A percentile compares a stretch with the other conserved stretches of the same genome.
These are phyloP conservation scores for Hymenopus coronatus DNA, from an alignment of 2,888 invertebrate species.

Conservation along the genomic window DNA sequence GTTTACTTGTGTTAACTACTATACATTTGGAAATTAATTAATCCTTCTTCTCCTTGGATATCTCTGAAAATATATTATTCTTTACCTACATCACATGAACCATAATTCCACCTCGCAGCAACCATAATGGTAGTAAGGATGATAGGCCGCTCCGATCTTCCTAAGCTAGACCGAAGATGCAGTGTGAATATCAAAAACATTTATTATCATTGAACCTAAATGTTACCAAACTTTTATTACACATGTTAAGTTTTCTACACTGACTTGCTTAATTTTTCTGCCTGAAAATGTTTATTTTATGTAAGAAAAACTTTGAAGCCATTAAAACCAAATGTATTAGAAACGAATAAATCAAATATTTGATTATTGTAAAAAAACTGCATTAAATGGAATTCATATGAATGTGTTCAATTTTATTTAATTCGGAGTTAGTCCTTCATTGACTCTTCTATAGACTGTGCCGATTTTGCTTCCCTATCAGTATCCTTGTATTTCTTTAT, in stretches of 20 bases:
- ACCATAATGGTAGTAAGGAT: no score
- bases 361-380: background rate
- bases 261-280: background rate
- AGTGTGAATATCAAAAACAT: background rate
- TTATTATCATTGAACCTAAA: background rate
- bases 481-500: slow-evolving; percentile 74
- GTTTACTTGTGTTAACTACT: no score
- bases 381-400: background rate
- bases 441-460: slow-evolving; percentile 54
- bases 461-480: slow-evolving; percentile 53
- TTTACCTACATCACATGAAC: no score
- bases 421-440: slow-evolving; percentile 48
- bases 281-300: background rate
- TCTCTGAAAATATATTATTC: no score
- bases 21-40: no score
- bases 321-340: background rate
- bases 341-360: background rate
- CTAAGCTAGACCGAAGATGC: no score
- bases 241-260: background rate
- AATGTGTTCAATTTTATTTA: background rate
- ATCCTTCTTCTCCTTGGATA: no score
- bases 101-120: no score
- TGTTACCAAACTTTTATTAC: background rate
- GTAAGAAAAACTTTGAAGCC: background rate
- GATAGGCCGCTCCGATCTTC: no score